phyloP scores from a whole-genome alignment of 23 tunicate species.

The Halocynthia roretzi region DNA sequence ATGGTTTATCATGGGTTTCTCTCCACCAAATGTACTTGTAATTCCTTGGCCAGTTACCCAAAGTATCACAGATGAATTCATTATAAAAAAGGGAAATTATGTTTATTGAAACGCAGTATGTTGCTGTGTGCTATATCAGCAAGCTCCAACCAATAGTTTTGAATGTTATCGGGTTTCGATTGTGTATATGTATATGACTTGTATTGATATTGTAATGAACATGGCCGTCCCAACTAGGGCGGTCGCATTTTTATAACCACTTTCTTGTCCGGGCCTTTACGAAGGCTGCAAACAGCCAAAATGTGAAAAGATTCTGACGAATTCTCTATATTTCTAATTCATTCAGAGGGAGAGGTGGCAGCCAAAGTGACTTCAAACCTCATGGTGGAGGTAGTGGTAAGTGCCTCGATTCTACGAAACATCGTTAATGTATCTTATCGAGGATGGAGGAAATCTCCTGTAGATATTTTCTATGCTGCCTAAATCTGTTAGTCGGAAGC shows the following conservation, averaged over 20 bases:
- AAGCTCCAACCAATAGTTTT: too few species aligned
- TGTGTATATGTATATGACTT: neutral
- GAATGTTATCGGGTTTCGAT: neutral
- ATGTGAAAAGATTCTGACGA: neutral
- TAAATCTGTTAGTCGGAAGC: too few species aligned
- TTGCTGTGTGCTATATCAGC: too few species aligned
- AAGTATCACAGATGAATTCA: too few species aligned
- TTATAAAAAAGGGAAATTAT: too few species aligned
- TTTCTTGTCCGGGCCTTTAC: neutral
- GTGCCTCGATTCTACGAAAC: slow-evolving; percentile 28
- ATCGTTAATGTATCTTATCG: neutral
- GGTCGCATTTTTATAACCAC: neutral
- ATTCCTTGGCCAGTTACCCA: too few species aligned
- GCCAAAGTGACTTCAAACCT: slow-evolving; percentile 49
- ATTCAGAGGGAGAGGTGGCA: slow-evolving; percentile 40
- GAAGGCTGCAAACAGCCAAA: neutral
- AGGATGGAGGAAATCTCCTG: neutral
- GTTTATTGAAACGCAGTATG: too few species aligned
- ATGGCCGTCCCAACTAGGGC: neutral
- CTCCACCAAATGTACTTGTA: too few species aligned
- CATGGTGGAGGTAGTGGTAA: slow-evolving; percentile 67
- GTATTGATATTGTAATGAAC: slow-evolving; percentile 12
- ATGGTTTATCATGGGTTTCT: too few species aligned
- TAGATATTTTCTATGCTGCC: neutral
- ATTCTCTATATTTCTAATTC: neutral